Evolutionary conservation across 2,888 invertebrate genomes (phyloP).

Genomic region (Calliopum simillimum): DNA sequence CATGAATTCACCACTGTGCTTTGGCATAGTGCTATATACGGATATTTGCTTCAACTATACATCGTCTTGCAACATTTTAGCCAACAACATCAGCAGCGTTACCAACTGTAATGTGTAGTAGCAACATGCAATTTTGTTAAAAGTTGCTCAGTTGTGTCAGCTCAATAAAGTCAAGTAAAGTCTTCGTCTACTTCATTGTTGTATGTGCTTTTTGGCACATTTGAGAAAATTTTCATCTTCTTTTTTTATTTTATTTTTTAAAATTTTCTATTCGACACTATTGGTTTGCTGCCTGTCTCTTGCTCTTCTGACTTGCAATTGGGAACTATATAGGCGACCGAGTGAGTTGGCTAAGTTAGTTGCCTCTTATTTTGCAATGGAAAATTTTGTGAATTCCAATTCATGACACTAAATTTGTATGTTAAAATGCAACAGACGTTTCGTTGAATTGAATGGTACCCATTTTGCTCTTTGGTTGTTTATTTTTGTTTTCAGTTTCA

Average conservation of each 20-base stretch:
- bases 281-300: background rate
- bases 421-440: conserved; percentile 16
- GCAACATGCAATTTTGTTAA: conserved; percentile 24
- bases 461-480: too few relatives aligned
- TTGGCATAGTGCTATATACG: too few relatives aligned
- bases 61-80: too few relatives aligned
- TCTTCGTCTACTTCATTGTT: too few relatives aligned
- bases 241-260: background rate
- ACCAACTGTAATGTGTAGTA: background rate
- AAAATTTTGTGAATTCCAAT: conserved; percentile 19
- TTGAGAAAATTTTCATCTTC: background rate
- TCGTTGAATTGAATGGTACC: too few relatives aligned
- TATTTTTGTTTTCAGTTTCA: too few relatives aligned
- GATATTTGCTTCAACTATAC: too few relatives aligned
- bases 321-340: background rate
- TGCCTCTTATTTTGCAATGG: background rate
- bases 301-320: too few relatives aligned
- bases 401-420: conserved; percentile 21
- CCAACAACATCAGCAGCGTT: background rate
- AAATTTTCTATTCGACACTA: too few relatives aligned
- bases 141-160: conserved; percentile 24
- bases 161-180: conserved; percentile 33
- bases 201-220: conserved; percentile 7
- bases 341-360: background rate
- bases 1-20: too few relatives aligned